Conservation (phyloP, 2,113 vertebrate species). For the Carassius auratus region DNA sequence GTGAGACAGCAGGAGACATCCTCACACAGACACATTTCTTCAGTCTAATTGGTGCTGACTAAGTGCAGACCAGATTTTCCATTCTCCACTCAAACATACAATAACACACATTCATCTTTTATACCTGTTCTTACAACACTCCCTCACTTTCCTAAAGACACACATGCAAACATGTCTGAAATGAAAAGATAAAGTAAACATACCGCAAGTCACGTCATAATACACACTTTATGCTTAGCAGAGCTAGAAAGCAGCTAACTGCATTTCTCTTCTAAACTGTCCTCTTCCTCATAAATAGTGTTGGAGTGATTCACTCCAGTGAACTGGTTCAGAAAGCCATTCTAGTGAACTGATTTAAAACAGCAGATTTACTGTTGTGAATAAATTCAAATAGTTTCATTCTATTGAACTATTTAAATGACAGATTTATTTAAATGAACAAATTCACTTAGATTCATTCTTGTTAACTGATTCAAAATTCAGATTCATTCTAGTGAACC, state of each 20-base stretch:
- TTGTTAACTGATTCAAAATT: no score
- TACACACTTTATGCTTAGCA: not conserved
- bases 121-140: not conserved
- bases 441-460: no score
- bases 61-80: not conserved
- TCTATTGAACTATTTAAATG: not conserved
- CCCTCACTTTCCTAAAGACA: not conserved
- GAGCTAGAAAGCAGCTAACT: not conserved
- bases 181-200: not conserved
- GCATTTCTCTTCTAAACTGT: not conserved
- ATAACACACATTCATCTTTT: not conserved
- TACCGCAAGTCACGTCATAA: not conserved
- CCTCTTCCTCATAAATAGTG: not conserved
- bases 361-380: not conserved
- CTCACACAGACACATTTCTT: conserved; percentile 1
- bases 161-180: not conserved
- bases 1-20: not conserved
- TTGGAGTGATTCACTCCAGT: not conserved
- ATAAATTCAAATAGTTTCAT: not conserved
- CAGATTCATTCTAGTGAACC: not conserved
- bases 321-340: not conserved
- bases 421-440: not conserved
- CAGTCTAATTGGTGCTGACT: not conserved
- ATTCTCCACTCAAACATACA: not conserved
- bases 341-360: not conserved